These are phyloP conservation scores for Montifringilla adamsi DNA, from an alignment of 2,113 vertebrate genomes.

Conservation along the genomic window DNA sequence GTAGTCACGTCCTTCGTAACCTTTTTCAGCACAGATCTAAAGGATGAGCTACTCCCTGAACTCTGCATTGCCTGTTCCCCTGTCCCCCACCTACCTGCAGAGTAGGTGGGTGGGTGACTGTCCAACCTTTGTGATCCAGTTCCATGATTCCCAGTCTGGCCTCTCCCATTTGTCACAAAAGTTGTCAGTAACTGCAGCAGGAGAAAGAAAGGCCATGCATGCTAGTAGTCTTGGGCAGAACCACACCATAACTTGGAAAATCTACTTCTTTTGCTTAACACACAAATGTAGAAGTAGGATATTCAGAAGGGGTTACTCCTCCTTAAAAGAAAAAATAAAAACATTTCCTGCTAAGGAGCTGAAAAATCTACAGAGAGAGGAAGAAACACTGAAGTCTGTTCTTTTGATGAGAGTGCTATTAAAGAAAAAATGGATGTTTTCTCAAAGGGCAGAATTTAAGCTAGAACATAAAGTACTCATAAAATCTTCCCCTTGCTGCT, in stretches of 20 bases:
- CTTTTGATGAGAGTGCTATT: background rate
- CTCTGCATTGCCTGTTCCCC: background rate
- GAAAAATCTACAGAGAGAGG: background rate
- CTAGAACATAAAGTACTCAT: background rate
- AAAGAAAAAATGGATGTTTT: background rate
- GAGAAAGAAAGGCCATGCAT: background rate
- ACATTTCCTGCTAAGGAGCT: background rate
- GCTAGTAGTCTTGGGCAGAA: background rate
- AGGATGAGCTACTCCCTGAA: background rate
- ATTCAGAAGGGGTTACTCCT: background rate
- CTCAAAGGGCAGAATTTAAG: background rate
- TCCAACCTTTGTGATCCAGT: background rate
- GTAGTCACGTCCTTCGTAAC: fast-evolving
- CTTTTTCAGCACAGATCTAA: background rate
- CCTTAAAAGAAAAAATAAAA: background rate
- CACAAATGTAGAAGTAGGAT: background rate
- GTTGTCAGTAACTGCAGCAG: background rate
- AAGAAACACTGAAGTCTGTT: background rate
- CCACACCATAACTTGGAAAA: background rate
- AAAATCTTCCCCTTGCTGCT: background rate
- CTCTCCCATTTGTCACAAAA: background rate
- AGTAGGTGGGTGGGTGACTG: no score
- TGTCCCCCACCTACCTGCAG: no score
- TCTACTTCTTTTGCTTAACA: background rate
- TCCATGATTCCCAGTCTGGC: background rate